These are phyloP conservation scores for Pardosa pseudoannulata DNA, from an alignment of 2,888 invertebrate species.

Conservation along the genomic window DNA sequence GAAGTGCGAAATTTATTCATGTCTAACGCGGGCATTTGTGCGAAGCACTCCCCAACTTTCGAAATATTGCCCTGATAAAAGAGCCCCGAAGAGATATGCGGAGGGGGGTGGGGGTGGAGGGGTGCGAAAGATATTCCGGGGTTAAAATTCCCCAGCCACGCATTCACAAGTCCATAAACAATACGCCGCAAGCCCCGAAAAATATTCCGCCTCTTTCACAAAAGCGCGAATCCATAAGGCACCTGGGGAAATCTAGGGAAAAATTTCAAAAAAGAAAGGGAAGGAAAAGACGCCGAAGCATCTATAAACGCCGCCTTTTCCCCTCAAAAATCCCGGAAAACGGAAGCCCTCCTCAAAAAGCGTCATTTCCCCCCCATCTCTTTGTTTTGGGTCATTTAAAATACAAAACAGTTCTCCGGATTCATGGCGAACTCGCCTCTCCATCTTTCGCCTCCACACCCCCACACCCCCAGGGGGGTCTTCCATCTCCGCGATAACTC, in stretches of 20 bases:
- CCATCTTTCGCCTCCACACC: slow-evolving; percentile 41
- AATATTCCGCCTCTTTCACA: slow-evolving; percentile 12
- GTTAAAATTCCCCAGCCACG: not conserved
- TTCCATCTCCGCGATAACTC: slow-evolving; percentile 69
- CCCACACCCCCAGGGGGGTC: slow-evolving; percentile 48
- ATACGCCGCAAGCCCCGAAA: not conserved
- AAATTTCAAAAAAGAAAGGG: slow-evolving; percentile 29
- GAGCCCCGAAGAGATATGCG: not conserved
- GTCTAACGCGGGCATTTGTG: not conserved
- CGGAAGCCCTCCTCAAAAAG: slow-evolving; percentile 60
- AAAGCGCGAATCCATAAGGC: slow-evolving; percentile 56
- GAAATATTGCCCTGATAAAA: slow-evolving; percentile 16
- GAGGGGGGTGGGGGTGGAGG: too few relatives aligned
- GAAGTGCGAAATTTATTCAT: slow-evolving; percentile 2
- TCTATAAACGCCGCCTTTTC: slow-evolving; percentile 21
- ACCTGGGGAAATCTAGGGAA: slow-evolving; percentile 65
- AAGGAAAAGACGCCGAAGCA: not conserved
- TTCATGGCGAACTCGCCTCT: slow-evolving; percentile 44
- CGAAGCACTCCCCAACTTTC: slow-evolving; percentile 8
- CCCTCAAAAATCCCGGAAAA: slow-evolving; percentile 26
- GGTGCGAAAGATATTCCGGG: not conserved
- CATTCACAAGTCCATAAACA: slow-evolving; percentile 8
- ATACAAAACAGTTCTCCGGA: slow-evolving; percentile 69
- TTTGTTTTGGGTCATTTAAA: slow-evolving; percentile 71
- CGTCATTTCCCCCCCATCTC: slow-evolving; percentile 65